Evolutionary conservation across 2,888 invertebrate species (phyloP).

Genomic region (Platerodrilus igneus): DNA sequence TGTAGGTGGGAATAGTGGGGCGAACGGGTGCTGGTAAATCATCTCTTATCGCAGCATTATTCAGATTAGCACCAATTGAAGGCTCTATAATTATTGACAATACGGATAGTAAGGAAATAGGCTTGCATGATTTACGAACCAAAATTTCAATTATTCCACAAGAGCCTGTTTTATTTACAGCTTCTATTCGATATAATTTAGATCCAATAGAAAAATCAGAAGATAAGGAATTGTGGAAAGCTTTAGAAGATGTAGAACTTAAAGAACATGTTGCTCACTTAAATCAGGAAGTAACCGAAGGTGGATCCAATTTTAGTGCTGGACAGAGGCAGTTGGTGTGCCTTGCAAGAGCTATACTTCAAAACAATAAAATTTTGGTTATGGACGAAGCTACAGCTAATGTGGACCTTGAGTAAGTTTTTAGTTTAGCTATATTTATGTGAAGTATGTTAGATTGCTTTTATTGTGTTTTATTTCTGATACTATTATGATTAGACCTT

Average conservation of each 20-base stretch:
- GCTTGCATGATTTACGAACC: slow-evolving; percentile 70
- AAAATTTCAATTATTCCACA: slow-evolving; percentile 91
- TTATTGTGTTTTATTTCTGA: too few relatives aligned
- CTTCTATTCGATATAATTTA: slow-evolving; percentile 77
- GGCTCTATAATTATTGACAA: slow-evolving; percentile 75
- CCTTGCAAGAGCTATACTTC: slow-evolving; percentile 78
- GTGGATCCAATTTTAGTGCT: slow-evolving; percentile 79
- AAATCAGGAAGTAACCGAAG: slow-evolving; percentile 64
- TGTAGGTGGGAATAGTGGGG: slow-evolving; percentile 81
- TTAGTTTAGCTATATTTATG: too few relatives aligned
- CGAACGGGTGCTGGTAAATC: slow-evolving; percentile 87
- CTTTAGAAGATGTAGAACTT: slow-evolving; percentile 70
- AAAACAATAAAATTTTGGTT: slow-evolving; percentile 73
- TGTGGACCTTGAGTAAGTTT: slow-evolving; percentile 76
- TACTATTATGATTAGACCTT: too few relatives aligned
- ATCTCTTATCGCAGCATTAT: slow-evolving; percentile 76
- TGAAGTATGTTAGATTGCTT: too few relatives aligned
- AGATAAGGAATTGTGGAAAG: slow-evolving; percentile 73
- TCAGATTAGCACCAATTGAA: slow-evolving; percentile 73
- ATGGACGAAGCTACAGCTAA: slow-evolving; percentile 91
- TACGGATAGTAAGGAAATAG: slow-evolving; percentile 65
- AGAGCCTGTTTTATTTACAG: slow-evolving; percentile 83
- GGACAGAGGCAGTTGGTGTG: slow-evolving; percentile 87
- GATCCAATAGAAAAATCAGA: slow-evolving; percentile 74
- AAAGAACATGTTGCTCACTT: slow-evolving; percentile 64